Base-by-base conservation (phyloP, 2,888 invertebrate genomes). In the Frankliniella intonsa region DNA sequence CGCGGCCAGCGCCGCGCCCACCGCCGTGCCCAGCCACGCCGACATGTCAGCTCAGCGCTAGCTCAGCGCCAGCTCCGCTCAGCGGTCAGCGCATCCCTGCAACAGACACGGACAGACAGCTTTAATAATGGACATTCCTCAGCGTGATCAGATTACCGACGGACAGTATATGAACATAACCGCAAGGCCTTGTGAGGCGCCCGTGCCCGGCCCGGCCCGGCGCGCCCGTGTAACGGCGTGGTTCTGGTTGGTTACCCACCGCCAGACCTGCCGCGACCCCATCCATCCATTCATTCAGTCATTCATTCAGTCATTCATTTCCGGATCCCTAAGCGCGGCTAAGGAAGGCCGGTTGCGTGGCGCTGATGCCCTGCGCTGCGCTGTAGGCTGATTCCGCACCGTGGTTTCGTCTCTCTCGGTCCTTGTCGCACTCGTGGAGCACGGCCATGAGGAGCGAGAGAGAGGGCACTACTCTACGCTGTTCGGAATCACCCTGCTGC, bases 1-100 rank as follows among this genome's bases (percentile, higher is more conserved):
- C 50, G 89, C 87, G 49, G 88, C 87, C 82, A 89, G 86, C 49
- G 90, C 89, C 27, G 89, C 86, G 80, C 88, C 88, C 81, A 89
- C 87, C 82, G 89, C 87, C 81, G 89, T 88, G 80, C 88, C 88
- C 83, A 89, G 85, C 88, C 88, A 88, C 69, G 69, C 22, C 69
- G 69, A 76, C 69, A 76, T 76, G 22, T 12, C 69, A 5, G 69
- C 25, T n/a, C n/a, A n/a, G n/a, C n/a, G n/a, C n/a, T n/a, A n/a
- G 69, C 19, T 62, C 55, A 14, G 55, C n/a, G n/a, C 38, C 38
- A 3, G 38, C 38, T 38, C 38, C 2, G 38, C 38, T 2, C 38
- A 5, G 3, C 38, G 38, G 38, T 5, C 38, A 38, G 38, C 38
- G 11, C 55, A 55, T 55, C 14, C 69, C 69, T 76, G 69, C 69